Evolutionary conservation across 2,888 invertebrate genomes (phyloP).

Genomic region (Octonoba sinensis): DNA sequence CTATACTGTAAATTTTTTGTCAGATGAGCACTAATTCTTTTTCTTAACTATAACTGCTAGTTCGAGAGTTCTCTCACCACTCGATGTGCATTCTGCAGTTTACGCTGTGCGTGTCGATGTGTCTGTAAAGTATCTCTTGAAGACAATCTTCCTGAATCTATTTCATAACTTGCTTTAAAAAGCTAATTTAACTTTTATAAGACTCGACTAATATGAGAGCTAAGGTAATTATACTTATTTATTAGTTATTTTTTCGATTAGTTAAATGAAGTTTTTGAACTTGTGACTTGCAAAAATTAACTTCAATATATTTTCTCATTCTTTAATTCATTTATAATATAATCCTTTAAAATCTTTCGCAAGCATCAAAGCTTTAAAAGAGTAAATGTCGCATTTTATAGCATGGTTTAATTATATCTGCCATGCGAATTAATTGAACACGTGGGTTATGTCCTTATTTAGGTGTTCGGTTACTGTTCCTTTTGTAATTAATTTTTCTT

Average conservation of each 20-base stretch:
- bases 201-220: constrained; percentile 23
- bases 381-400: too few relatives aligned
- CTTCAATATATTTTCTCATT: neutral
- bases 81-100: neutral
- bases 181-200: neutral
- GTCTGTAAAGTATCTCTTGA: too few relatives aligned
- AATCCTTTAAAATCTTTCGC: neutral
- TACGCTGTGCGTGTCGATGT: too few relatives aligned
- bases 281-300: neutral
- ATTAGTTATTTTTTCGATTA: neutral
- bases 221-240: constrained; percentile 42
- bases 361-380: too few relatives aligned
- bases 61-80: too few relatives aligned
- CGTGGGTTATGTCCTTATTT: too few relatives aligned
- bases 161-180: neutral
- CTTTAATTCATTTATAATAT: neutral
- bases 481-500: too few relatives aligned
- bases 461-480: too few relatives aligned
- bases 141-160: constrained; percentile 10
- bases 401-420: too few relatives aligned
- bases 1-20: too few relatives aligned
- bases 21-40: neutral
- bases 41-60: neutral
- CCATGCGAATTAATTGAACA: too few relatives aligned
- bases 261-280: neutral